Percentiles rank a stretch among this genome's conserved stretches.
phyloP scores from a whole-genome alignment of 1,140 invertebrate genomes.

The Dreissena rostriformis region DNA sequence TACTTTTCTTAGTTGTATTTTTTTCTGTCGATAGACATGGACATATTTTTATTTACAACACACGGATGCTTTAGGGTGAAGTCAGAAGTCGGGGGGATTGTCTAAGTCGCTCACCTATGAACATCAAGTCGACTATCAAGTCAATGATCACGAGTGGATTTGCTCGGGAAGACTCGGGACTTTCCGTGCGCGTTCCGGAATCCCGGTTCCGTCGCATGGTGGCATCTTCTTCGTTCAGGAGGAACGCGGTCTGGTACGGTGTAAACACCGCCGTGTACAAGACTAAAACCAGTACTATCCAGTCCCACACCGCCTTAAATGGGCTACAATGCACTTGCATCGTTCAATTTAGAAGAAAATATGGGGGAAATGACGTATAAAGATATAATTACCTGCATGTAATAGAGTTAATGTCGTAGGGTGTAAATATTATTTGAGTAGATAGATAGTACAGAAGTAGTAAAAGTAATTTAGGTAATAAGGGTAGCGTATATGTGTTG shows the following conservation, averaged over 20 bases:
- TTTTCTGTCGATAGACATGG: too few relatives aligned
- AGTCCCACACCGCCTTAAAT: slow-evolving; percentile 99
- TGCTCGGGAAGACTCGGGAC: slow-evolving; percentile 70
- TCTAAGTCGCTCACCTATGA: slow-evolving; percentile 65
- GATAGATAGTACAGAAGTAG: too few relatives aligned
- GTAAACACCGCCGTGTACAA: slow-evolving; percentile 99
- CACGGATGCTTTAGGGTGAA: too few relatives aligned
- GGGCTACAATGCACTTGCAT: slow-evolving; percentile 81
- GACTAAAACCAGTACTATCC: slow-evolving; percentile 97
- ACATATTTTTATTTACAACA: too few relatives aligned
- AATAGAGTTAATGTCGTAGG: background rate
- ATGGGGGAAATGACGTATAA: background rate
- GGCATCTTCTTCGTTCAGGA: slow-evolving; percentile 89
- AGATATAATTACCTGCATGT: background rate
- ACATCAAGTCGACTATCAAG: slow-evolving; percentile 81
- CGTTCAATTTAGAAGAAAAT: background rate
- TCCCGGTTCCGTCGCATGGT: slow-evolving; percentile 76
- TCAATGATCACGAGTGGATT: slow-evolving; percentile 81
- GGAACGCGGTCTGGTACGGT: slow-evolving; percentile 98
- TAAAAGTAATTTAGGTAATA: too few relatives aligned
- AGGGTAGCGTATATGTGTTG: too few relatives aligned
- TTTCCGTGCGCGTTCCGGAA: slow-evolving; percentile 66
- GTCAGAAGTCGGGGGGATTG: background rate
- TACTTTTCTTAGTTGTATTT: too few relatives aligned
- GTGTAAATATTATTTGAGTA: too few relatives aligned